Conservation (phyloP, 2,888 invertebrate genomes). For the Mesochorus sp. region DNA sequence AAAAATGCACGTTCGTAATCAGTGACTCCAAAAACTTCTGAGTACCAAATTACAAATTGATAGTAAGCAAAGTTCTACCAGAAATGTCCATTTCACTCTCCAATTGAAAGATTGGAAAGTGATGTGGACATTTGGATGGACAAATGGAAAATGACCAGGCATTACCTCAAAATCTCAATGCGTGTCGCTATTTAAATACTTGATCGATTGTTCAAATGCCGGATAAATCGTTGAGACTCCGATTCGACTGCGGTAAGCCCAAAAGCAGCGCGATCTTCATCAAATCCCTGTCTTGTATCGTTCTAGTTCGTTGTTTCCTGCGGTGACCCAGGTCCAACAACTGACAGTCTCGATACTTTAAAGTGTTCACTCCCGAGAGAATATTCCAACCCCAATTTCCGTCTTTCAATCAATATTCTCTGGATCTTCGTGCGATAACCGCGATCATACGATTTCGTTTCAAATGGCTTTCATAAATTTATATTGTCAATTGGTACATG, state of each 20-base stretch:
- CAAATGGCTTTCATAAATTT: slow-evolving; percentile 2
- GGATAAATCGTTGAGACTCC: too few relatives aligned
- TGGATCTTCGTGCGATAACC: neutral
- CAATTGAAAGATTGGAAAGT: too few relatives aligned
- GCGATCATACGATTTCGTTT: neutral
- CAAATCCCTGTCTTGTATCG: neutral
- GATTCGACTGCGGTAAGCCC: too few relatives aligned
- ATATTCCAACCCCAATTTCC: slow-evolving; percentile 11
- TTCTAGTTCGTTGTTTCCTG: too few relatives aligned
- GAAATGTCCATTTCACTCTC: too few relatives aligned
- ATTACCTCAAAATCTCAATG: too few relatives aligned
- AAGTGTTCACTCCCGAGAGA: slow-evolving; percentile 36
- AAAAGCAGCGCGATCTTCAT: neutral
- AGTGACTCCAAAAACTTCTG: too few relatives aligned
- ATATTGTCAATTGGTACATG: slow-evolving; percentile 1
- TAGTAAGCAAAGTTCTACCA: too few relatives aligned
- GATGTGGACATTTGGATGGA: too few relatives aligned
- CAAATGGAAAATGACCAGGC: too few relatives aligned
- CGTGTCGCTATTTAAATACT: neutral
- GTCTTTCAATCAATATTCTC: slow-evolving; percentile 35
- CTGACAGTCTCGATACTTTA: slow-evolving; percentile 29
- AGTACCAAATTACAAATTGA: too few relatives aligned
- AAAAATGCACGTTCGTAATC: too few relatives aligned
- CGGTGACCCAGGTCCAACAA: slow-evolving; percentile 21
- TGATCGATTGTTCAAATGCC: neutral